Conservation (phyloP, 1,140 invertebrate species). For the Ericerus pela region DNA sequence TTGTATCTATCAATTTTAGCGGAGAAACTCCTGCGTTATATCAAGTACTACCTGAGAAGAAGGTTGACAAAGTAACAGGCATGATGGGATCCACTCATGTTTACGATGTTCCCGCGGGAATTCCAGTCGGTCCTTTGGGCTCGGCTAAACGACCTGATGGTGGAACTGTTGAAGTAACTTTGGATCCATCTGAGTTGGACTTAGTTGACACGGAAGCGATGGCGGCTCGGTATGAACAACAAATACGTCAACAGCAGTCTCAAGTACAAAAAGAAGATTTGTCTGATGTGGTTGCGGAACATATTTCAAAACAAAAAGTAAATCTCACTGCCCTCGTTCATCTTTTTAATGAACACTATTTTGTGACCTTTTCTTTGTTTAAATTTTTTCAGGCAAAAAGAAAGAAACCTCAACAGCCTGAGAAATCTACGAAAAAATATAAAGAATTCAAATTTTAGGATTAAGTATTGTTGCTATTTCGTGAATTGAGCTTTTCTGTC, state of each 20-base stretch:
- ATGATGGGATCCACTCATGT: constrained; percentile 97
- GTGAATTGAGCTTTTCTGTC: no score
- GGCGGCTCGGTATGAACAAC: constrained; percentile 92
- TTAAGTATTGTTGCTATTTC: no score
- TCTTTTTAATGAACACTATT: constrained; percentile 11
- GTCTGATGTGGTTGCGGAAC: constrained; percentile 96
- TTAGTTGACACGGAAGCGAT: constrained; percentile 82
- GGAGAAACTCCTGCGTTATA: constrained; percentile 81
- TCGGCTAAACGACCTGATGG: not conserved
- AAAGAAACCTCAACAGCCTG: constrained; percentile 64
- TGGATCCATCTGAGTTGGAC: constrained; percentile 95
- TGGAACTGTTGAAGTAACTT: constrained; percentile 70
- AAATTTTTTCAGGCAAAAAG: constrained; percentile 70
- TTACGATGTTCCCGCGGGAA: constrained; percentile 58
- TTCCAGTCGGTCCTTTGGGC: constrained; percentile 2
- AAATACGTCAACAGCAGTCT: constrained; percentile 79
- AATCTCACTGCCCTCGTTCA: constrained; percentile 7
- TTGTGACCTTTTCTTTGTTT: constrained; percentile 25
- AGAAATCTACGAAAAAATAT: constrained; percentile 86
- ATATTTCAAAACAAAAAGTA: constrained; percentile 86
- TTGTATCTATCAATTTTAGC: constrained; percentile 34
- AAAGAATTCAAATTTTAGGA: constrained; percentile 96
- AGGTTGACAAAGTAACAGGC: constrained; percentile 70
- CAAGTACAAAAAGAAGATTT: constrained; percentile 84
- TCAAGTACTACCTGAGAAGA: constrained; percentile 87